These are phyloP conservation scores for Sylvicola cinctus DNA, from an alignment of 2,888 invertebrate species.

Conservation along the genomic window DNA sequence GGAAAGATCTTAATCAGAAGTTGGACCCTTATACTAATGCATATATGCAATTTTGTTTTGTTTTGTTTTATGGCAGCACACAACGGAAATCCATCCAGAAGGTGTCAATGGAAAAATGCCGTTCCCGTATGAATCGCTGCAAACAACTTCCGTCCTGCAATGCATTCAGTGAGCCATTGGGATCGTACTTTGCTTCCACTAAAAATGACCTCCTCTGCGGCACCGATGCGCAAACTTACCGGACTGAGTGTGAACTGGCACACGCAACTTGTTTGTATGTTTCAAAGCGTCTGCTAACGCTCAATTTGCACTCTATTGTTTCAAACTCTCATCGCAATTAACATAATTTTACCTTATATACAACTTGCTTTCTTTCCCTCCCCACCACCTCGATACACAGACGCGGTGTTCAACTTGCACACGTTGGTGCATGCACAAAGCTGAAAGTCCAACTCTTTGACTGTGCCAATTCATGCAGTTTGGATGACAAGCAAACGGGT, in stretches of 20 bases:
- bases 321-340: neutral
- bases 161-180: constrained; percentile 22
- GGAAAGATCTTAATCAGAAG: neutral
- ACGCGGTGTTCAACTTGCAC: constrained; percentile 69
- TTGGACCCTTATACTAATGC: neutral
- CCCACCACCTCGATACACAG: no score
- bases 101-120: constrained; percentile 53
- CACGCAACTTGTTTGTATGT: constrained; percentile 70
- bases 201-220: constrained; percentile 70
- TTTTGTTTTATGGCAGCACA: neutral
- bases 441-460: constrained; percentile 42
- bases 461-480: constrained; percentile 33
- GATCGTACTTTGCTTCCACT: constrained; percentile 29
- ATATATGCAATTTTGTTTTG: neutral
- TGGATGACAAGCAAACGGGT: constrained; percentile 34
- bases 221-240: constrained; percentile 69
- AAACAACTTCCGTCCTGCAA: constrained; percentile 46
- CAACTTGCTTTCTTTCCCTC: neutral
- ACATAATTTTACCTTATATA: neutral
- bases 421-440: constrained; percentile 68
- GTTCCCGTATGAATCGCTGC: constrained; percentile 51
- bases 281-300: neutral
- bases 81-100: constrained; percentile 16
- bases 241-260: constrained; percentile 62
- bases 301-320: no score